Evolutionary conservation across 2,888 invertebrate species (phyloP).

Genomic region (Sarcophaga variegata): DNA sequence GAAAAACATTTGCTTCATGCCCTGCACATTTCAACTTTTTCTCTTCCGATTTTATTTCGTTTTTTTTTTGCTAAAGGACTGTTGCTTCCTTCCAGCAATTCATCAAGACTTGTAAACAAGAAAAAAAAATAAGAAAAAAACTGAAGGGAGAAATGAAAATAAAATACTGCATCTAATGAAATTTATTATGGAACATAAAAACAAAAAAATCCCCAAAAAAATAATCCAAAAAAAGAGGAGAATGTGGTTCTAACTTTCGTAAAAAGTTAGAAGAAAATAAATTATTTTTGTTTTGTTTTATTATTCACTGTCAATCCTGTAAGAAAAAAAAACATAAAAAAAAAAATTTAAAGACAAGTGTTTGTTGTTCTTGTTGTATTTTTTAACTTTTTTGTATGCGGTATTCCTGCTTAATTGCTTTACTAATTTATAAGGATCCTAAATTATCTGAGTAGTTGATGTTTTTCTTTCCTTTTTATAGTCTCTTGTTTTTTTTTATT

Average conservation of each 20-base stretch:
- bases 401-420: slow-evolving; percentile 58
- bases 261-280: neutral
- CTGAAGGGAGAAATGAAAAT: neutral
- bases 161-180: slow-evolving; percentile 7
- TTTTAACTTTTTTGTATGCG: slow-evolving; percentile 7
- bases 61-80: no score
- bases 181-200: neutral
- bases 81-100: slow-evolving; percentile 17
- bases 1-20: no score
- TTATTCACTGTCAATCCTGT: neutral
- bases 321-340: no score
- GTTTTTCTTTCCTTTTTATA: neutral
- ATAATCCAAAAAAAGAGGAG: slow-evolving; percentile 1
- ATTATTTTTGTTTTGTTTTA: neutral
- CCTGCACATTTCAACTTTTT: no score
- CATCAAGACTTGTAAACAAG: slow-evolving; percentile 12
- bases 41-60: neutral
- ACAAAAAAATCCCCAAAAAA: neutral
- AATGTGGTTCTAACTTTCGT: slow-evolving; percentile 18
- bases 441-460: slow-evolving; percentile 29
- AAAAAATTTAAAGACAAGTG: no score
- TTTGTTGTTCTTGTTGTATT: no score
- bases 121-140: neutral
- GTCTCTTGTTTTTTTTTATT: no score
- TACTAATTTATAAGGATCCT: slow-evolving; percentile 58